Evolutionary conservation across 2,113 vertebrate species (phyloP), one percentile per base, ranked within the genome.

Genomic region (Muscicapa adusta): DNA sequence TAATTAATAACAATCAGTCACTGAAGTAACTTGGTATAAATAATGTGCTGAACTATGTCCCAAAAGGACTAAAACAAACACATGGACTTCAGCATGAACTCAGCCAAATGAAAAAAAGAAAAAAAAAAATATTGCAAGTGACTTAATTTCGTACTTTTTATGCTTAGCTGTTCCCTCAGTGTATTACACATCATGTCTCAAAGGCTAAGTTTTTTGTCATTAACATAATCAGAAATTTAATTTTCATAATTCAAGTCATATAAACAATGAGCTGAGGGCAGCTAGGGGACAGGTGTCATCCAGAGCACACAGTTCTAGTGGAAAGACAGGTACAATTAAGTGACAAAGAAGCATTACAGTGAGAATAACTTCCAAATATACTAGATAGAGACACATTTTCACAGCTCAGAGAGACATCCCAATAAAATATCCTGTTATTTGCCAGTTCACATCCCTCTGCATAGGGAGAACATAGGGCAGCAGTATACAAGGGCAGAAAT

Each of bases 1-100:
- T 97, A 98, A 99, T 99, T 98, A 99, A 99, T 98, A 96, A 97
- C 96, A 98, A 98, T 97, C 97, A 97, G 96, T 97, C 97, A 96
- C 84, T 93, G 94, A 96, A 98, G 96, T 95, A 92, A 97, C 95
- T 97, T 97, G 96, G 87, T 97, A 97, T 94, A 97, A 98, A 98
- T 98, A 98, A 70, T 97, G 95, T 98, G 96, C 95, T 94, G 78
- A 97, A 98, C 95, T 96, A 34, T 74, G 85, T 99, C 98, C 98
- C 98, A 95, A 84, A 85, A 98, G 98, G 97, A 90, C 98, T 98
- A 98, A 98, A 92, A 97, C 80, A 98, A 98, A 98, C 97, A 98
- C 63, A 60, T 50, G 86, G 86, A 88, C 97, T 97, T 98, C 96
- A 97, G 97, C 98, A 98, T 97, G 97, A 98, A 98, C 97, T 97